Evolutionary conservation across 2,888 invertebrate species (phyloP), one percentile per base, ranked within the genome.

Genomic region (Scrobipalpa atriplicella): DNA sequence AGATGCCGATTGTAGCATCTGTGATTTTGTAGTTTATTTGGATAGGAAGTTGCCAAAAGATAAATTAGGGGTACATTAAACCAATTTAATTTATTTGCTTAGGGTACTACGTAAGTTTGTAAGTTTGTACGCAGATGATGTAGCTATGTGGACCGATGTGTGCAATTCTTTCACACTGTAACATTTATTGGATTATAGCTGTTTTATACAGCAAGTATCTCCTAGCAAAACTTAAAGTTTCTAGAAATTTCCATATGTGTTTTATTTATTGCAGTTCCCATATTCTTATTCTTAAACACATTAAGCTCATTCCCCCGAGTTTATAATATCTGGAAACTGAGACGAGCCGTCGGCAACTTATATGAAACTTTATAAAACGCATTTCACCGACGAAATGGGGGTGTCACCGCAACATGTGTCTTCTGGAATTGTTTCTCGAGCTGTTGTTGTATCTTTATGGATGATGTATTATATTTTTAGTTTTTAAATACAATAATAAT

Each of bases 331-430:
- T 21, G 21, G 7, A 11, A 39, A 39, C 38, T 41, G 54, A 54
- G 54, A 11, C 18, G 21, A 19, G 21, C 19, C 16, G 54, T 19
- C 18, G 19, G 10, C 16, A 54, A 54, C 54, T 54, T 54, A 19
- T 54, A 54, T 54, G 18, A 54, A 54, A 54, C 54, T 54, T 54
- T 54, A 18, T 54, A 54, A 54, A 54, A 54, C 54, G 54, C 54
- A 54, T 54, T 21, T 47, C 47, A 47, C n/a, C 47, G 16, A 47
- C 47, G 16, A 47, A 47, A 47, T 47, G 47, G 11, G 21, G 13
- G 36, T 36, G 56, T 56, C 56, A 2, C 29, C 56, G 56, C 56
- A 56, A 56, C 21, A 47, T 47, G 47, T n/a, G 47, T n/a, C 47
- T 16, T 8, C 8, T n/a, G 16, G 47, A 47, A 47, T 47, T 47